Evolutionary conservation across 1,140 invertebrate genomes (phyloP), one percentile per base, ranked within the genome.

Genomic region (Sogatella furcifera): DNA sequence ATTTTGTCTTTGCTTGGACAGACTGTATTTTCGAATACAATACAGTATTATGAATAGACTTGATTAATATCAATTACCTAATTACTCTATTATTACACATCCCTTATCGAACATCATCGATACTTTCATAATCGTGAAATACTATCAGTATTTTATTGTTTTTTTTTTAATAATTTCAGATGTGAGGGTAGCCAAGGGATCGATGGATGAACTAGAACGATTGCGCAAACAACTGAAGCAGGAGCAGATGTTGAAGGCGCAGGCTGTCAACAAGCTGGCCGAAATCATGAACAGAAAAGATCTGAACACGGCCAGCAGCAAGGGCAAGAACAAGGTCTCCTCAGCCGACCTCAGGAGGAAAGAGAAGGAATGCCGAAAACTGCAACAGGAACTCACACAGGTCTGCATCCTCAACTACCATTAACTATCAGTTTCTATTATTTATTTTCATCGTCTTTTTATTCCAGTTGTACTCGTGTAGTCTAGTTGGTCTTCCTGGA

Each of bases 281-380:
- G 95, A 98, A 75, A 91, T 98, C 21, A 93, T 98, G 89, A 95
- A 95, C 70, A 80, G 89, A 44, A 94, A 92, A 74, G 91, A 92
- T 69, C 76, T 87, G 61, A 81, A 80, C 54, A 77, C 76, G 2
- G 69, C 75, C 60, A 81, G 84, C 66, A 81, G 80, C 31, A 81
- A 81, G 69, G 77, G 77, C 17, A 92, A 91, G 74, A 83, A 76
- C 68, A 87, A 86, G 78, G 77, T 83, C 64, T 85, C 86, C 0
- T 84, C 85, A 0, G 83, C 82, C 5, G 89, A 93, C 72, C 69
- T 93, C 28, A 80, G 88, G 58, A 89, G 92, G 68, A 96, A 95
- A 69, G 96, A 98, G 69, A 96, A 96, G 73, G 95, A 98, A 73
- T 90, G 89, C 73, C 82, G 94, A 61, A 92, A 93, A 71, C 74